These are phyloP conservation scores for Oceanodroma tethys DNA, from an alignment of 2,113 vertebrate genomes.

Conservation along the genomic window DNA sequence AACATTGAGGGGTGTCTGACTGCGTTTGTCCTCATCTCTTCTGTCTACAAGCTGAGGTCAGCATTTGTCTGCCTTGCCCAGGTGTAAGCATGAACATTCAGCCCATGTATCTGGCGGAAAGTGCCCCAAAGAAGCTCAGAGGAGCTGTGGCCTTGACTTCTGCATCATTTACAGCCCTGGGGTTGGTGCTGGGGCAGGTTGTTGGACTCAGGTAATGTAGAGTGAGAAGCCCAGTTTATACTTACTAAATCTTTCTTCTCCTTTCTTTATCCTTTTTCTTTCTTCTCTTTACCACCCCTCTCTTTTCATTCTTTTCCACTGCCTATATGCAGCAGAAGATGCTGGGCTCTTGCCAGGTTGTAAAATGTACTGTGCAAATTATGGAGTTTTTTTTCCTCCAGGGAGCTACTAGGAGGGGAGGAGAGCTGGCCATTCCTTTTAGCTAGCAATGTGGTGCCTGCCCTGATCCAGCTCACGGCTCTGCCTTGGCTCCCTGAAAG, in stretches of 20 bases:
- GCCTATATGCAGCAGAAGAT: not conserved
- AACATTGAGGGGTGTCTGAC: not conserved
- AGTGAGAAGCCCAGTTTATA: not conserved
- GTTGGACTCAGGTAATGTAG: constrained; percentile 81
- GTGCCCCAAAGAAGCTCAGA: constrained; percentile 84
- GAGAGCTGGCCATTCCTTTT: constrained; percentile 85
- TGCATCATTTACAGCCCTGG: constrained; percentile 85
- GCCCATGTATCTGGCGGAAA: constrained; percentile 93
- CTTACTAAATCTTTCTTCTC: not conserved
- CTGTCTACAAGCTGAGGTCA: not conserved
- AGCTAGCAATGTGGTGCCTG: constrained; percentile 84
- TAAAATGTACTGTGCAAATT: not conserved
- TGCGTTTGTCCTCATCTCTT: not conserved
- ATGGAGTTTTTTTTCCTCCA: constrained; percentile 13
- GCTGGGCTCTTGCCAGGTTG: not conserved
- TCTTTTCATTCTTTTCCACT: not conserved
- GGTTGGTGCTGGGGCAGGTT: constrained; percentile 84
- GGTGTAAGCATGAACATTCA: constrained; percentile 92
- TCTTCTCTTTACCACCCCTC: not conserved
- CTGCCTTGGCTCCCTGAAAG: constrained; percentile 91
- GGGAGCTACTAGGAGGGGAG: constrained; percentile 85
- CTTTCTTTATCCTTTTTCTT: too few species aligned
- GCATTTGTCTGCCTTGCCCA: constrained; percentile 43
- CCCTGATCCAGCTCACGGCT: constrained; percentile 81
- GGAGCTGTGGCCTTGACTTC: constrained; percentile 84